phyloP scores from a whole-genome alignment of 2,113 vertebrate genomes.

The Trematomus loennbergii region DNA sequence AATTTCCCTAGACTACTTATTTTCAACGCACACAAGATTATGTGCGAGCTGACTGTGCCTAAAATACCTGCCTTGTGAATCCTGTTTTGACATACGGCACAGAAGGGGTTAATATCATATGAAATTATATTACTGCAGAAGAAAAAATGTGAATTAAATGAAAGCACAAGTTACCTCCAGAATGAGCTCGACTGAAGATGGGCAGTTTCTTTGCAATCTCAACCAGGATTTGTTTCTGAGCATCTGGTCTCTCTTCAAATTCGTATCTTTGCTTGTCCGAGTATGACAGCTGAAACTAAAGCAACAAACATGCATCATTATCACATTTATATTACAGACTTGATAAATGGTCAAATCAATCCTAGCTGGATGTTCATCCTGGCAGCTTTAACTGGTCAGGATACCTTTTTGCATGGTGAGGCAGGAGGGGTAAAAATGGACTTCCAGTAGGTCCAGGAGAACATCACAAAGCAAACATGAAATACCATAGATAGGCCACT shows the following conservation, averaged over 20 bases:
- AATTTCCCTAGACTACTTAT: slow-evolving; percentile 31
- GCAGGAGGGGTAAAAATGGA: slow-evolving; percentile 94
- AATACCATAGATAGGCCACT: slow-evolving; percentile 94
- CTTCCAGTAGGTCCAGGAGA: slow-evolving; percentile 98
- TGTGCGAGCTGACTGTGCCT: background rate
- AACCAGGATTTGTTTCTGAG: slow-evolving; percentile 93
- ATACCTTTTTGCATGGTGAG: slow-evolving; percentile 95
- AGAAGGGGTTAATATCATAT: background rate
- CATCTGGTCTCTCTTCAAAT: slow-evolving; percentile 92
- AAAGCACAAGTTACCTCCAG: slow-evolving; percentile 85
- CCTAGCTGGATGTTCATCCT: background rate
- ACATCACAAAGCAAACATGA: slow-evolving; percentile 95
- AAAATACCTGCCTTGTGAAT: slow-evolving; percentile 1
- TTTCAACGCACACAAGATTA: slow-evolving; percentile 50
- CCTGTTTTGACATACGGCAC: background rate
- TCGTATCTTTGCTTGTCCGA: slow-evolving; percentile 95
- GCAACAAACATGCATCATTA: slow-evolving; percentile 5
- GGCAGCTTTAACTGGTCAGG: background rate
- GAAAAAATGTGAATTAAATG: background rate
- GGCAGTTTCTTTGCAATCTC: slow-evolving; percentile 93
- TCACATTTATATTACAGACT: background rate
- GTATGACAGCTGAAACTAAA: slow-evolving; percentile 94
- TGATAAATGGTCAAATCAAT: background rate
- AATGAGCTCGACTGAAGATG: slow-evolving; percentile 91
- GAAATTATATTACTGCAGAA: background rate